A percentile compares a stretch with the other conserved stretches of the same genome.
phyloP scores from a whole-genome alignment of 2,797 vertebrate genomes.

The Semaprochilodus insignis region DNA sequence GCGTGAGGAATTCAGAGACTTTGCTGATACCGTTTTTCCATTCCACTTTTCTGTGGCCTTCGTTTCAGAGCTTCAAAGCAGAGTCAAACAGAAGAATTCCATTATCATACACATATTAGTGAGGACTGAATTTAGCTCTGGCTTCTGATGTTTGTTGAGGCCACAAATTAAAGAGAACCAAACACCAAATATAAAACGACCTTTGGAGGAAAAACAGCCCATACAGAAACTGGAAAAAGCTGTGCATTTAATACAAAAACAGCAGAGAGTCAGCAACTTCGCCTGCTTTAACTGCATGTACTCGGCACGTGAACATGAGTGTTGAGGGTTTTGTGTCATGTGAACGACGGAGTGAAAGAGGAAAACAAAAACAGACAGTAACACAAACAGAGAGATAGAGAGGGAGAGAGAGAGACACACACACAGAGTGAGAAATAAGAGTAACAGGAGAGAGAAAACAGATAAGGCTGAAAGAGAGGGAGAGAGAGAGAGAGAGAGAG shows the following conservation, averaged over 20 bases:
- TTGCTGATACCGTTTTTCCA: slow-evolving; percentile 38
- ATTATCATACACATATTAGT: slow-evolving; percentile 18
- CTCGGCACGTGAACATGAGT: not conserved
- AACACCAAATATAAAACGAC: slow-evolving; percentile 3
- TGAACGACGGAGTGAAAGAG: not conserved
- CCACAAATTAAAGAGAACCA: not conserved
- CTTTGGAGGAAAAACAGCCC: slow-evolving; percentile 1
- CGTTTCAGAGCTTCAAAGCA: slow-evolving; percentile 15
- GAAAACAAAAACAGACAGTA: not conserved
- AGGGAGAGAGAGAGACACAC: too few species aligned
- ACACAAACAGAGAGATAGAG: not conserved
- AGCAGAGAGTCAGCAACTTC: not conserved
- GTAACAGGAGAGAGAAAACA: too few species aligned
- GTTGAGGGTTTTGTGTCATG: not conserved
- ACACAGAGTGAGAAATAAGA: too few species aligned
- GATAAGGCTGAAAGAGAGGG: too few species aligned
- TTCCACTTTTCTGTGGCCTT: slow-evolving; percentile 20
- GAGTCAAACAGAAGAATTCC: slow-evolving; percentile 2
- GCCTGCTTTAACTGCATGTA: not conserved
- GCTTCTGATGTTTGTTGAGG: slow-evolving; percentile 23
- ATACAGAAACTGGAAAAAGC: not conserved
- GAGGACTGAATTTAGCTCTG: slow-evolving; percentile 3
- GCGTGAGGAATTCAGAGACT: slow-evolving; percentile 8
- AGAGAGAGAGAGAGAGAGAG: too few species aligned
- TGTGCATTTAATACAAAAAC: not conserved